phyloP scores from a whole-genome alignment of 1,140 invertebrate species.

The Bombyx mandarina region DNA sequence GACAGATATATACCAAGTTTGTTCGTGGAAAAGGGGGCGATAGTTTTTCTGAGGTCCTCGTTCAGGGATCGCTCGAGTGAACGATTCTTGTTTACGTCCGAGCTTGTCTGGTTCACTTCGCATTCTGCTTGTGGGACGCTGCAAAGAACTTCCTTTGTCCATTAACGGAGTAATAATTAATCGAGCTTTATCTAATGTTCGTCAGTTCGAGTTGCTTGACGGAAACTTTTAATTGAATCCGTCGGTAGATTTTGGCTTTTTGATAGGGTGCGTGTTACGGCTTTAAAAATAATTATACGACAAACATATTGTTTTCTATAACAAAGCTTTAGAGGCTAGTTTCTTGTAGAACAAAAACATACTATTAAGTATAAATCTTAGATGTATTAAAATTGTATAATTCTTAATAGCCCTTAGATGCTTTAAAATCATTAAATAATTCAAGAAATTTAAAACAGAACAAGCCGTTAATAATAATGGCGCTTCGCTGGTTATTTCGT shows the following conservation, averaged over 20 bases:
- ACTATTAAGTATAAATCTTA: too few species aligned
- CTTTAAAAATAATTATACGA: constrained; percentile 42
- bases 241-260: constrained; percentile 61
- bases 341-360: too few species aligned
- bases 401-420: too few species aligned
- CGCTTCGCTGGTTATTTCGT: too few species aligned
- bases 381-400: too few species aligned
- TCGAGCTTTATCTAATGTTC: constrained; percentile 56
- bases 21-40: constrained; percentile 31
- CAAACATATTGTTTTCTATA: too few species aligned
- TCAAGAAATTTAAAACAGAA: too few species aligned
- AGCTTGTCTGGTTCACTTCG: constrained; percentile 44
- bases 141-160: constrained; percentile 49
- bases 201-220: constrained; percentile 46
- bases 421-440: too few species aligned
- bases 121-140: constrained; percentile 49
- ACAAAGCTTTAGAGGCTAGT: too few species aligned
- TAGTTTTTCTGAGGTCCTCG: constrained; percentile 34
- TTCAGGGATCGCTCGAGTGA: constrained; percentile 39
- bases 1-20: constrained; percentile 42
- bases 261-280: constrained; percentile 44
- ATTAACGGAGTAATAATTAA: constrained; percentile 56
- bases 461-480: too few species aligned
- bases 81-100: constrained; percentile 53
- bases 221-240: constrained; percentile 67